Conservation (phyloP, 2,113 vertebrate genomes). For the Ivindomyrus marchei region DNA sequence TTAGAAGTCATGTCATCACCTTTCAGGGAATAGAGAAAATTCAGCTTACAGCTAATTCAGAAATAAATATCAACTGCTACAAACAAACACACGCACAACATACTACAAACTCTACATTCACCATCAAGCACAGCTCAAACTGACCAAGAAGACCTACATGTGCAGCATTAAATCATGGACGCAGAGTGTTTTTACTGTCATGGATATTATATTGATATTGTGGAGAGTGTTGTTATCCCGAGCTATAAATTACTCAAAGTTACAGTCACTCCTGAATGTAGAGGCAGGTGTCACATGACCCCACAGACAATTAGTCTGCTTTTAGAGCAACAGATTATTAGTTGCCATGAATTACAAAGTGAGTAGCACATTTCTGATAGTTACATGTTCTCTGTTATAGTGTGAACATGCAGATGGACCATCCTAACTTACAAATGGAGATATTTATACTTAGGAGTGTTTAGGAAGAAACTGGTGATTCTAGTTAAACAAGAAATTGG, state of each 20-base stretch:
- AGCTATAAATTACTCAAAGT: conserved; percentile 20
- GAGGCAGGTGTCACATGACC: conserved; percentile 27
- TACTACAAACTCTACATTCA: neutral
- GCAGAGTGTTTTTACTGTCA: neutral
- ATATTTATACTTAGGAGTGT: neutral
- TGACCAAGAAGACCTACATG: conserved; percentile 1
- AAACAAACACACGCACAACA: neutral
- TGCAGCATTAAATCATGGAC: neutral
- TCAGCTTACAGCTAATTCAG: neutral
- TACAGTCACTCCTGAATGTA: conserved; percentile 22
- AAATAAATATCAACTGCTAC: neutral
- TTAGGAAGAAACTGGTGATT: neutral
- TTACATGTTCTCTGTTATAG: neutral
- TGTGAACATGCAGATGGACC: neutral
- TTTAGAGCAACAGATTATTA: conserved; percentile 20
- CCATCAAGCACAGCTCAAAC: neutral
- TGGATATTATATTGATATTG: neutral
- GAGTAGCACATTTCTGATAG: conserved; percentile 27
- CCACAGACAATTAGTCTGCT: conserved; percentile 32
- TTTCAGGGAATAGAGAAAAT: neutral
- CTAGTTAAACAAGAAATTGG: neutral
- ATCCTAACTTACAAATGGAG: neutral
- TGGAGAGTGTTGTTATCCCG: conserved; percentile 14
- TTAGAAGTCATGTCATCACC: neutral
- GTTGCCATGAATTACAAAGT: neutral